A percentile compares a stretch with the other conserved stretches of the same genome.
Evolutionary conservation across 35 echinoderm and acorn worm genomes (phyloP).

Genomic region (Amphiura filiformis): DNA sequence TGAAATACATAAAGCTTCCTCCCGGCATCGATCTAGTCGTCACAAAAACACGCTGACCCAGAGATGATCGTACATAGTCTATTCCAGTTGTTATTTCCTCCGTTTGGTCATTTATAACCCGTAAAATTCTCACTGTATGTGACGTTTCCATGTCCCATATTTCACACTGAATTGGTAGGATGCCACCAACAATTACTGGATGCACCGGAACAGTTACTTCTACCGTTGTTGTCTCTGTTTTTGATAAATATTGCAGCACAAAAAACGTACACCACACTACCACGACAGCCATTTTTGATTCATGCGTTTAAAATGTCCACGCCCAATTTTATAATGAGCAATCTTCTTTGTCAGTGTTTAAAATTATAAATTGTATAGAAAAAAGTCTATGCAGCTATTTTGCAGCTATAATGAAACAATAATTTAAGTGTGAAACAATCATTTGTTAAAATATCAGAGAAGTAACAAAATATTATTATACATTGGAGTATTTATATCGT

Average conservation of each 20-base stretch:
- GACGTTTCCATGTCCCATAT: not conserved
- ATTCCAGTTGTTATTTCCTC: not conserved
- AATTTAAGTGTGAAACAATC: too few relatives aligned
- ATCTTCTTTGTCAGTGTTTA: too few relatives aligned
- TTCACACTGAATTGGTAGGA: not conserved
- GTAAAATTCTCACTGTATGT: not conserved
- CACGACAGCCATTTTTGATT: not conserved
- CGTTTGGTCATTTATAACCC: not conserved
- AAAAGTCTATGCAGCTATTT: too few relatives aligned
- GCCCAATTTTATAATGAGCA: too few relatives aligned
- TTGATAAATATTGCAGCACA: not conserved
- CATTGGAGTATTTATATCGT: too few relatives aligned
- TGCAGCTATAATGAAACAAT: too few relatives aligned
- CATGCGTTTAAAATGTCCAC: too few relatives aligned
- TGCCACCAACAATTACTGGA: not conserved
- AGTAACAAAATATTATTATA: too few relatives aligned
- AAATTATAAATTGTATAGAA: too few relatives aligned
- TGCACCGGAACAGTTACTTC: not conserved
- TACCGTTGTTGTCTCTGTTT: not conserved
- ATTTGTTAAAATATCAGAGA: too few relatives aligned
- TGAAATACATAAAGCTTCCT: not conserved
- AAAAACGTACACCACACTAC: not conserved
- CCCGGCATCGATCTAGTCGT: not conserved
- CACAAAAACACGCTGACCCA: not conserved
- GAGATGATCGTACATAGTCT: not conserved